Evolutionary conservation across 2,888 invertebrate species (phyloP), one percentile per base, ranked within the genome.

Genomic region (Chouioia cunea): DNA sequence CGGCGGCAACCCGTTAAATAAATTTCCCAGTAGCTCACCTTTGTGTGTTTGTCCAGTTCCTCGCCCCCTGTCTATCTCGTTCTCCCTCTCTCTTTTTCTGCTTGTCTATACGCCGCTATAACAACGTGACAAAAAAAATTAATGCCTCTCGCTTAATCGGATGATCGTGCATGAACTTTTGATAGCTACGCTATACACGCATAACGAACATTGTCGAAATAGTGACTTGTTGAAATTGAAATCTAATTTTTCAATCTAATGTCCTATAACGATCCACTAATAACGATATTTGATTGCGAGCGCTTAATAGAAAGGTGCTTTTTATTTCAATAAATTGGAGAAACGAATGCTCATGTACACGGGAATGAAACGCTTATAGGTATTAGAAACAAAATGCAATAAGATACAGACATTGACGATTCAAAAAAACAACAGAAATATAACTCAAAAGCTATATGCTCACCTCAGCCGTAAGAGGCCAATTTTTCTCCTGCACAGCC

Each of bases 91-190:
- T n/a, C n/a, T n/a, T n/a, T n/a, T n/a, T n/a, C n/a, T n/a, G n/a
- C n/a, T n/a, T n/a, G n/a, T n/a, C n/a, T n/a, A n/a, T n/a, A n/a
- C n/a, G n/a, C n/a, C n/a, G n/a, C n/a, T n/a, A n/a, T 14, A 15
- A 50, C 62, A 47, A 58, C 14, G 15, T 15, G 15, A 18, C 0
- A 8, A 23, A 4, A 36, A 6, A 27, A 27, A 27, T 14, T 22
- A 44, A 63, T 20, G n/a, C 0, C 6, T 48, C 48, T 48, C 50
- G 56, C 56, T 68, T 68, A 62, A 68, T 62, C 62, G 27, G 43
- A 22, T 50, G 68, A 63, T 68, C 54, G 15, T 15, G 66, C 20
- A 60, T 47, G 68, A 50, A 62, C 60, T 54, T 59, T 20, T 43
- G 50, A 58, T 36, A 10, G 57, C n/a, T n/a, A n/a, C n/a, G n/a